Base-by-base conservation (phyloP, 2,797 vertebrate genomes). In the Alauda arvensis region DNA sequence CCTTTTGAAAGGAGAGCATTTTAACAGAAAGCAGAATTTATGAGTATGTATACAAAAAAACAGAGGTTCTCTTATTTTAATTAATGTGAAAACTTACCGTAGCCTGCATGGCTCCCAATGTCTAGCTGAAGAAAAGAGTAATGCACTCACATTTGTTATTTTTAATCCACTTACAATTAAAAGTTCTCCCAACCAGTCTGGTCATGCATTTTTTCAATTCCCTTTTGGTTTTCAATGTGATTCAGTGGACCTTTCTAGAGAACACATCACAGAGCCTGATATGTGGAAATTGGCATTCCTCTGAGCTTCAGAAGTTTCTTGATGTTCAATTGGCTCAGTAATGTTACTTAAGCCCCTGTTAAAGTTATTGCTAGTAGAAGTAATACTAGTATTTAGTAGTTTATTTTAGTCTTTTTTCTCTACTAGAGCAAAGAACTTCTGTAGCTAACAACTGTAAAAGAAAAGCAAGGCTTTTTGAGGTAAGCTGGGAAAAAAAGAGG, bases 81-180 rank as follows among this genome's bases (percentile, higher is more conserved):
- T 67, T 46, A 10, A 7, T 29, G 17, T 49, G 24, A 83, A 37
- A 6, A 23, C 4, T 75, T 72, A 10, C 21, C 59, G 28, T 60
- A 29, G 8, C 25, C n/a, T 63, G 16, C 1, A 0, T 52, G 14
- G 8, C 3, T 67, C 18, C 12, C 20, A 19, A 14, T 21, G 52
- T 5, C 39, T 61, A 51, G 21, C 39, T 77, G n/a, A 67, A 57
- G 8, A 18, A 63, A 68, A 25, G 9, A 55, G 24, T 18, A n/a
- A 59, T 21, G 31, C 10, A 19, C 8, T 29, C 8, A 28, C 1
- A 14, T 23, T 14, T 49, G 9, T 53, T 61, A 49, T 24, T 18
- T 69, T 52, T 69, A 83, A 53, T 1, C 5, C 5, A 40, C 24
- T 19, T 45, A 11, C 18, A 72, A 66, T 19, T n/a, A 29, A 57